Conservation (phyloP, 1,140 invertebrate genomes). For the Lepidurus apus region DNA sequence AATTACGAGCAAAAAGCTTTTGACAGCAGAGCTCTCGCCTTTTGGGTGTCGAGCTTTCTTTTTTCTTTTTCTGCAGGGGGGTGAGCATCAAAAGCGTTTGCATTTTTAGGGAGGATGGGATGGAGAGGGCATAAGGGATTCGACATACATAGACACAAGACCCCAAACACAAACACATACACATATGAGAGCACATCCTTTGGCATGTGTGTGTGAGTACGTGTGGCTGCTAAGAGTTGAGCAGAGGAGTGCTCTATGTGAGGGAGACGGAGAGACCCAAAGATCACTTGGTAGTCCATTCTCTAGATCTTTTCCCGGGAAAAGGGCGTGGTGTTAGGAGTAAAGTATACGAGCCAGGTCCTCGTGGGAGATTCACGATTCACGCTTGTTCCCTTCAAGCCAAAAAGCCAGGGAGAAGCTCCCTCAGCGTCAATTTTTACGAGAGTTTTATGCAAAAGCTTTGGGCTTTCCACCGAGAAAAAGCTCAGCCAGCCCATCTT, state of each 20-base stretch:
- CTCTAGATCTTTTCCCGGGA: background rate
- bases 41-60: background rate
- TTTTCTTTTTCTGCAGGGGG: background rate
- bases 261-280: background rate
- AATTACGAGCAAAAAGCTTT: constrained; percentile 19
- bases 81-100: background rate
- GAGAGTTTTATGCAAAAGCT: constrained; percentile 7
- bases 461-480: background rate
- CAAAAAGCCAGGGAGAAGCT: background rate
- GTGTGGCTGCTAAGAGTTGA: background rate
- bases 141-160: background rate
- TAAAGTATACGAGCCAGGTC: background rate
- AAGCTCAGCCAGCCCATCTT: background rate
- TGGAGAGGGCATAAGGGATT: constrained; percentile 13
- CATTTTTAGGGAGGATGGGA: background rate
- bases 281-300: constrained; percentile 21
- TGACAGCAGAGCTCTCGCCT: background rate
- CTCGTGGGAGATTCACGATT: background rate
- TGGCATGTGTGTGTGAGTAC: background rate
- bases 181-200: background rate
- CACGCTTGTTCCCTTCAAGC: background rate
- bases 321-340: background rate
- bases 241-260: background rate
- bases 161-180: background rate
- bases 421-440: constrained; percentile 13